A percentile compares a stretch with the other conserved stretches of the same genome.
These are phyloP conservation scores for Brachynemurus nebulosus DNA, from an alignment of 2,888 invertebrate genomes.

Conservation along the genomic window DNA sequence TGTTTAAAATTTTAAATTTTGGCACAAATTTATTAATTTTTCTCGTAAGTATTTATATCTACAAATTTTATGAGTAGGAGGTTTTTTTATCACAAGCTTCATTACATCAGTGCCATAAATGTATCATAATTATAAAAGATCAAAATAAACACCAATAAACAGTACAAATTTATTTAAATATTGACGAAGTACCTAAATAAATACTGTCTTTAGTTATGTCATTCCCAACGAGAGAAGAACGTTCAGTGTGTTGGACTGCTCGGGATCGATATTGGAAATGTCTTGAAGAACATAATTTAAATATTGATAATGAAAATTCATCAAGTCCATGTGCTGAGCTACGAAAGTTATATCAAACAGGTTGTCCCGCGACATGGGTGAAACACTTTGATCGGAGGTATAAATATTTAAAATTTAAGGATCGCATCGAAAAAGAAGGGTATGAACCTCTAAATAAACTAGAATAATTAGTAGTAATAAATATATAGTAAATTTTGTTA, in stretches of 20 bases:
- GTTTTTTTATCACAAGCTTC: no score
- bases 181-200: neutral
- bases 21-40: no score
- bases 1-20: no score
- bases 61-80: no score
- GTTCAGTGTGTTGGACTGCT: slow-evolving; percentile 70
- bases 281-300: slow-evolving; percentile 51
- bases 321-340: slow-evolving; percentile 49
- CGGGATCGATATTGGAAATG: slow-evolving; percentile 86
- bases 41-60: no score
- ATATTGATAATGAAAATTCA: slow-evolving; percentile 41
- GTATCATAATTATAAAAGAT: no score
- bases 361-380: slow-evolving; percentile 78
- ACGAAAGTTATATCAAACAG: slow-evolving; percentile 58
- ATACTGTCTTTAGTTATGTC: slow-evolving; percentile 47
- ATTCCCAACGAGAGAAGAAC: slow-evolving; percentile 65
- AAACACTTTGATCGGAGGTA: slow-evolving; percentile 88
- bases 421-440: slow-evolving; percentile 72
- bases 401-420: slow-evolving; percentile 76
- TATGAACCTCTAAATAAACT: slow-evolving; percentile 58
- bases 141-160: no score
- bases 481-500: neutral
- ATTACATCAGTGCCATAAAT: no score
- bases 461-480: neutral
- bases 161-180: no score